These are phyloP conservation scores for Pyrgus malvae DNA, from an alignment of 2,888 invertebrate genomes.

Conservation along the genomic window DNA sequence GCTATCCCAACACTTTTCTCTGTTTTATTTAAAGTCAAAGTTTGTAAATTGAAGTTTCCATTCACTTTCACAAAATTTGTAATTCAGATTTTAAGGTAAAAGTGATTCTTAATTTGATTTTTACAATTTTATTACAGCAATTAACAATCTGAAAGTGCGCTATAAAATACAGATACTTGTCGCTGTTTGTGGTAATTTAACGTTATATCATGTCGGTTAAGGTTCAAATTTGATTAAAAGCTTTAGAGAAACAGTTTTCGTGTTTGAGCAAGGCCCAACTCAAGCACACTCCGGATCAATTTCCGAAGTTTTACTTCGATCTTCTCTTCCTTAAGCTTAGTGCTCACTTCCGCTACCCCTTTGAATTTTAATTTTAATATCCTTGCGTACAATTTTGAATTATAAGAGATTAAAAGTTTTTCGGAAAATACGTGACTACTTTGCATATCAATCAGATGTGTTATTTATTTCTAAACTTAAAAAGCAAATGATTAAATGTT, in stretches of 20 bases:
- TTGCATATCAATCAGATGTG: too few relatives aligned
- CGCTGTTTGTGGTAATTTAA: background rate
- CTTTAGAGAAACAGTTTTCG: conserved; percentile 21
- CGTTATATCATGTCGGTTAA: conserved; percentile 2
- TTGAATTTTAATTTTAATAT: conserved; percentile 18
- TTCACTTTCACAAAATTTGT: too few relatives aligned
- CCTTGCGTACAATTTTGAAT: background rate
- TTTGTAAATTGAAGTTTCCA: too few relatives aligned
- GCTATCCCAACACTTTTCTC: too few relatives aligned
- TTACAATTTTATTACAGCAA: conserved; percentile 11
- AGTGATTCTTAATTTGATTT: too few relatives aligned
- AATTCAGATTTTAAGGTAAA: too few relatives aligned
- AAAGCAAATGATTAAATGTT: too few relatives aligned
- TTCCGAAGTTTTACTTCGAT: conserved; percentile 67
- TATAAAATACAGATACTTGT: conserved; percentile 1
- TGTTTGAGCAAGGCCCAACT: conserved; percentile 28
- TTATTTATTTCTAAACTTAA: too few relatives aligned
- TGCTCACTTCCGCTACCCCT: conserved; percentile 19
- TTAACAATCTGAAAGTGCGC: conserved; percentile 15
- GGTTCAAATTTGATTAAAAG: background rate
- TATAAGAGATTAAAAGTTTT: background rate
- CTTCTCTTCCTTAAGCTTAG: conserved; percentile 46
- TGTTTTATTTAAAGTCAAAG: too few relatives aligned
- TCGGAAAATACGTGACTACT: too few relatives aligned
- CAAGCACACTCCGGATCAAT: conserved; percentile 57